These are phyloP conservation scores for Notiomystis cincta DNA, from an alignment of 2,113 vertebrate species.

Conservation along the genomic window DNA sequence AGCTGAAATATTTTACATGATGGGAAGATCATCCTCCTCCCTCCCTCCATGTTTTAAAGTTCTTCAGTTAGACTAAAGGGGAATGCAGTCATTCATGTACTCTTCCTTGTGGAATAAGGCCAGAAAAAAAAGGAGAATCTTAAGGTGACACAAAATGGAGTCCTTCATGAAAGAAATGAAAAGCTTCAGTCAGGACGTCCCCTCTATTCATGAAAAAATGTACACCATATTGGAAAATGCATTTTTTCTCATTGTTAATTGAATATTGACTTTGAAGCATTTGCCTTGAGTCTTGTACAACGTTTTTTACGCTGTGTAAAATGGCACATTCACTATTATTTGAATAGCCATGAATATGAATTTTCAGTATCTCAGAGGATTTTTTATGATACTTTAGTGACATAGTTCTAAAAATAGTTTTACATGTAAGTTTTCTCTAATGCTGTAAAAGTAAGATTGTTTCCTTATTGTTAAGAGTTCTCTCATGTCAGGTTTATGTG, in stretches of 20 bases:
- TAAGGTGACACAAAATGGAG: neutral
- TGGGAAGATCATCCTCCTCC: neutral
- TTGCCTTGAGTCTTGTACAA: neutral
- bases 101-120: neutral
- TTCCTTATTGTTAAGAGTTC: conserved; percentile 24
- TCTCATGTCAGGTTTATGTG: neutral
- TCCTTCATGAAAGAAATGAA: neutral
- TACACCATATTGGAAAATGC: neutral
- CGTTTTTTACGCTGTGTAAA: neutral
- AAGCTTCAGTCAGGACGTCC: neutral
- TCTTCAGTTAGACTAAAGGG: neutral
- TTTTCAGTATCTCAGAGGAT: neutral
- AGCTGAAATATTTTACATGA: neutral
- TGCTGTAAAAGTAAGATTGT: neutral
- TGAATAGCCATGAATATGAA: neutral
- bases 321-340: neutral
- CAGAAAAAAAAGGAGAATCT: neutral
- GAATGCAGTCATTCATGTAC: neutral
- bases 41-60: neutral
- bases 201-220: neutral
- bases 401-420: neutral
- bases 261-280: neutral
- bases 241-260: neutral
- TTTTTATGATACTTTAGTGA: neutral
- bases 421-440: neutral